Conservation (phyloP, 2,797 vertebrate genomes). For the Rhynchotus rufescens region DNA sequence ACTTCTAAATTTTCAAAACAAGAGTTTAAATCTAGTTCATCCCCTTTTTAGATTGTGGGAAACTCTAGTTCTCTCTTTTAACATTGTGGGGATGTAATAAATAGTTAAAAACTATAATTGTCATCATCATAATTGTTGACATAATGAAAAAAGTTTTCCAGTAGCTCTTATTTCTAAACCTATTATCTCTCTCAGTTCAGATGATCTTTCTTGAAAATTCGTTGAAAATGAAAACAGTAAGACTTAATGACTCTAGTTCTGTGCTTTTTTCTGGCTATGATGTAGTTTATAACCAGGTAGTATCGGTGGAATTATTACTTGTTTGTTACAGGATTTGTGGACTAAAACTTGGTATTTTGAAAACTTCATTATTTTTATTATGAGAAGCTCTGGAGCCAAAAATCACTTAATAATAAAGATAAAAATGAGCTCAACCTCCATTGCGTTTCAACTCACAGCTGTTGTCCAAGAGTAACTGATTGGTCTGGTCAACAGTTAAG, state of each 20-base stretch:
- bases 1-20: background rate
- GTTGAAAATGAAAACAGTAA: background rate
- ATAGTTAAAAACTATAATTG: background rate
- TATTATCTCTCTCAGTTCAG: background rate
- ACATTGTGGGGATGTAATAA: background rate
- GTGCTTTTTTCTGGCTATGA: background rate
- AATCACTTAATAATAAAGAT: background rate
- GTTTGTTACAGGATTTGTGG: background rate
- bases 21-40: background rate
- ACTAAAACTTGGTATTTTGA: background rate
- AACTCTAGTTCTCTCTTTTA: background rate
- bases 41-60: background rate
- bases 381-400: background rate
- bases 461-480: background rate
- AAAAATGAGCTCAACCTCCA: background rate
- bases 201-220: background rate
- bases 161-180: background rate
- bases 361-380: background rate
- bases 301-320: background rate
- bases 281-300: background rate
- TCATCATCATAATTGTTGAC: background rate
- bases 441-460: background rate
- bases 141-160: background rate
- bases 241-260: background rate
- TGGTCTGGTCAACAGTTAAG: background rate